These are phyloP conservation scores for Syncerus caffer DNA, from an alignment of 2,797 vertebrate genomes.

Conservation along the genomic window DNA sequence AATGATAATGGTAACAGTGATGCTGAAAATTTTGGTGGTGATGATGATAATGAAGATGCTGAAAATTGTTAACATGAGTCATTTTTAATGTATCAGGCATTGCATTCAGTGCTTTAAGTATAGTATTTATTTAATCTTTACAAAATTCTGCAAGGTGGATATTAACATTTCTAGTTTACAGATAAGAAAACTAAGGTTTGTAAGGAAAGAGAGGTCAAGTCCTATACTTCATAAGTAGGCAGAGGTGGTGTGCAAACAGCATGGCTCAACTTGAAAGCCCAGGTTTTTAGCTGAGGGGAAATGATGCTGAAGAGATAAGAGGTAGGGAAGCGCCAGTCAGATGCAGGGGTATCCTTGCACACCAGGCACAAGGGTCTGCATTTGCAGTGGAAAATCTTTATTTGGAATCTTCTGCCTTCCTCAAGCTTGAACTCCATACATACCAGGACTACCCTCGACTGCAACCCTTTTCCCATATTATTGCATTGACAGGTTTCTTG, in stretches of 20 bases:
- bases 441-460: fast-evolving
- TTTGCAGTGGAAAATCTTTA: too few relatives aligned
- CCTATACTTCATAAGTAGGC: neutral
- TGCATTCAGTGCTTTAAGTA: neutral
- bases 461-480: neutral
- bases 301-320: too few relatives aligned
- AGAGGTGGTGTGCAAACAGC: neutral
- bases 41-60: too few relatives aligned
- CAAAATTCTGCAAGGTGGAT: neutral
- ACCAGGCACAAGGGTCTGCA: too few relatives aligned
- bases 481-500: neutral
- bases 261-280: neutral
- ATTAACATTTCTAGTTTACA: neutral
- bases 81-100: neutral
- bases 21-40: neutral
- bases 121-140: neutral
- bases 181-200: neutral
- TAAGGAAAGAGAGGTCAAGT: neutral
- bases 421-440: neutral
- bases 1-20: neutral
- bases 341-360: fast-evolving
- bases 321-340: neutral
- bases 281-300: neutral
- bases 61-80: neutral
- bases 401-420: neutral